Evolutionary conservation across 2,888 invertebrate species (phyloP), one percentile per base, ranked within the genome.

Genomic region (Prionchulus punctatus): DNA sequence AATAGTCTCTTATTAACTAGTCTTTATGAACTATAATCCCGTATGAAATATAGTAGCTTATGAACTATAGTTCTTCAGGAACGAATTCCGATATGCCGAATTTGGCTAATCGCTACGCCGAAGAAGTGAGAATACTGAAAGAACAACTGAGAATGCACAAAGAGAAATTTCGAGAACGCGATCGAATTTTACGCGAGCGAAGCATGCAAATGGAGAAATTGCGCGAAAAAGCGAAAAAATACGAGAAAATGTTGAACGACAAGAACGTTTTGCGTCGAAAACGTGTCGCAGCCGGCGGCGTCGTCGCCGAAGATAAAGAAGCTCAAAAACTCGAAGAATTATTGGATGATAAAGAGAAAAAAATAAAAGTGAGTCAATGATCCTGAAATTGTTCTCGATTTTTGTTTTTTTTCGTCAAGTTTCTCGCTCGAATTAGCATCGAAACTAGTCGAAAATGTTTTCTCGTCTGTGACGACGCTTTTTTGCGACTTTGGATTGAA

Each of bases 121-220:
- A 69, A 58, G 72, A 72, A 61, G 63, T 67, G 3, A 54, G 68
- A 18, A 61, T 63, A 49, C 60, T 68, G 25, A 60, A 59, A 45
- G 71, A 72, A 27, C 71, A 70, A 54, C 61, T 70, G 47, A 60
- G 66, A 25, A 15, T 47, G 47, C 47, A 47, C 15, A 15, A 23
- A 21, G 47, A 47, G 21, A 47, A 47, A 47, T 7, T 18, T 7
- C 47, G 47, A 12, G 47, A 47, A 21, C 21, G 7, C 15, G 47
- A 47, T 18, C 47, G 47, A 7, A 7, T 47, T 12, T 21, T 47
- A 7, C 12, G 47, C 7, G 47, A 47, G 21, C 18, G 47, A 21
- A 21, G 21, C 21, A 21, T 18, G 15, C 12, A 21, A 23, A 12
- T 47, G 15, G 21, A 18, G 12, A 12, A 23, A 12, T 12, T 7